Base-by-base conservation (phyloP, 2,797 vertebrate species). In the Phrynocephalus forsythii region DNA sequence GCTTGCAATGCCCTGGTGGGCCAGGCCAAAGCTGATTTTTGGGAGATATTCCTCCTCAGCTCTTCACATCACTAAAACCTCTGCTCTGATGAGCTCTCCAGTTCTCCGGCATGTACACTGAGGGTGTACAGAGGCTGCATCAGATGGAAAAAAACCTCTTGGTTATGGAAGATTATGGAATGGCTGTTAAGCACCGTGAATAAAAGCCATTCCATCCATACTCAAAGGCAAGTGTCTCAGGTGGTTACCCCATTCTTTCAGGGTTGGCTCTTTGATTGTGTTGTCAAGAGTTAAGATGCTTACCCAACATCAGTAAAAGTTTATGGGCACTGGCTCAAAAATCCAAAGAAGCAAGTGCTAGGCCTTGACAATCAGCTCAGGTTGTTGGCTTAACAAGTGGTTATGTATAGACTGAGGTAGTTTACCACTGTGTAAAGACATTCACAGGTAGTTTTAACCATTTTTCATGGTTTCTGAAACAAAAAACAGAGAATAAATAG, bases 401-500 rank as follows among this genome's bases (percentile, higher is more conserved):
- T 75, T 75, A 30, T 24, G 18, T 56, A n/a, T 18, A 71, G n/a
- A 60, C 2, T 60, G 69, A 26, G 11, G 30, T 63, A 63, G 44
- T 33, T 84, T 84, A 75, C 33, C 13, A 75, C 20, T 28, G 60
- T 52, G 7, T 26, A 63, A 7, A 63, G 60, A 26, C 24, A 38
- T 16, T 24, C 72, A 60, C 18, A 33, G 16, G 22, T 18, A 10
- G 16, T 16, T 22, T 80, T 63, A 38, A 38, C 38, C 33, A 30
- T 33, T 20, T 30, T 52, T 73, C 33, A 11, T 60, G 30, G 24
- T 44, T 44, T 44, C 38, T 44, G 38, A 44, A 44, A 44, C 38
- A 44, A 33, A 88, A 92, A 18, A 20, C 38, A 85, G 38, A 30
- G 88, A 79, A 60, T 88, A 18, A 91, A 67, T 84, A 87, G 2